Base-by-base conservation (phyloP, 2,888 invertebrate species). In the Ditylenchus weischeri region DNA sequence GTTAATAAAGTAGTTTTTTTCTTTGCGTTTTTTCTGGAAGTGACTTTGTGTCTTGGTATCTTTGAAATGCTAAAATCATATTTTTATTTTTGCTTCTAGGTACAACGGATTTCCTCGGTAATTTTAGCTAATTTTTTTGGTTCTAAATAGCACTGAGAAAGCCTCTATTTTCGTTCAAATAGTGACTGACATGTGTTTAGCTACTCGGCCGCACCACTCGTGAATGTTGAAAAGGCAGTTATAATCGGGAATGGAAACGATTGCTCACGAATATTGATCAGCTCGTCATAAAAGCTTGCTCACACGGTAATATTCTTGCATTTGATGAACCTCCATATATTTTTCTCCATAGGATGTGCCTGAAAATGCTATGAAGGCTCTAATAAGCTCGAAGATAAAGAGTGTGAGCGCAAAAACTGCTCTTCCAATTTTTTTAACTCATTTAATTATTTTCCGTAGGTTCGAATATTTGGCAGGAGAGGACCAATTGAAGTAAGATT, bases 41-140 rank as follows among this genome's bases (percentile, higher is more conserved):
- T 51, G 88, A 88, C 74, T 92, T 99, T 86, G 96, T 99, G 29
- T 94, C 93, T 1, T 98, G 98, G 96, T 99, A 96, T 54, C 21
- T 43, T 13, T 13, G 8, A 15, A 43, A 43, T 15, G 3, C 15
- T 13, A 13, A 13, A 43, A 13, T n/a, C n/a, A n/a, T n/a, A n/a
- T n/a, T n/a, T n/a, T 43, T 43, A 43, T 4, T 5, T 29, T 29
- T 5, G n/a, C n/a, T 61, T 72, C 5, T 47, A 73, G 73, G 73
- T 73, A 77, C 69, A 76, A 76, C 64, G 76, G 76, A 1, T 64
- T 62, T 18, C 70, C 64, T 13, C 18, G 64, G 48, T 23, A 43
- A 43, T 43, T 43, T 43, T 43, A 50, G 15, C 50, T 29, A 72
- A 74, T 15, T 8, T 64, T n/a, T 10, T 68, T 78, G n/a, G 70